Evolutionary conservation across 2,113 vertebrate genomes (phyloP).

Genomic region (Varanus salvator): DNA sequence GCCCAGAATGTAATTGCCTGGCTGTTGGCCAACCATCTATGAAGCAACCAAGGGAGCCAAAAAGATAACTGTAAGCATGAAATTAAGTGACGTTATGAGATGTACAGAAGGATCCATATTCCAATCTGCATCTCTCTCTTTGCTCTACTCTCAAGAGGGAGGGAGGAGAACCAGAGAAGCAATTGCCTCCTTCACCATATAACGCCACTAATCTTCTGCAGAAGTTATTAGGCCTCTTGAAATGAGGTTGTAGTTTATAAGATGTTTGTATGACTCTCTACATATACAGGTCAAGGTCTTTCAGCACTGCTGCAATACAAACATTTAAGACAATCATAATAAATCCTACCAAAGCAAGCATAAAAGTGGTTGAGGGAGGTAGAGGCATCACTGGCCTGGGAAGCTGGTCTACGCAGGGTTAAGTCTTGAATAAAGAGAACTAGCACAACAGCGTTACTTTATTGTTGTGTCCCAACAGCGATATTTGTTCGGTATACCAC

Average conservation of each 20-base stretch:
- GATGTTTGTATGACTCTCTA: not conserved
- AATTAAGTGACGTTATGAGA: not conserved
- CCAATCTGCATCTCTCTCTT: not conserved
- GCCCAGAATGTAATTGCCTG: not conserved
- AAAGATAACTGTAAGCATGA: not conserved
- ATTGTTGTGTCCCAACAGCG: not conserved
- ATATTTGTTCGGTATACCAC: not conserved
- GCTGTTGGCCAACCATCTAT: not conserved
- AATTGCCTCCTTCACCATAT: not conserved
- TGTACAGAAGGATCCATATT: not conserved
- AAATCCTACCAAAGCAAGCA: conserved; percentile 17
- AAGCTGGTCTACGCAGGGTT: not conserved
- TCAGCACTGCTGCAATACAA: conserved; percentile 6
- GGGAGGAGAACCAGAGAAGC: not conserved
- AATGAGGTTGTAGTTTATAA: not conserved
- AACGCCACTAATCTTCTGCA: not conserved
- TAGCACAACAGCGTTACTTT: not conserved
- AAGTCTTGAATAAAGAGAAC: not conserved
- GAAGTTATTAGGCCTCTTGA: not conserved
- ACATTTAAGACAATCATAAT: conserved; percentile 16
- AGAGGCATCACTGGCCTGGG: not conserved
- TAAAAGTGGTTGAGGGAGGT: not conserved
- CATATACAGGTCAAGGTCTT: not conserved
- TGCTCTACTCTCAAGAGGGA: not conserved
- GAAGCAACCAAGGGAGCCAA: not conserved